Evolutionary conservation across 2,888 invertebrate species (phyloP).

Genomic region (Andrena praecox): DNA sequence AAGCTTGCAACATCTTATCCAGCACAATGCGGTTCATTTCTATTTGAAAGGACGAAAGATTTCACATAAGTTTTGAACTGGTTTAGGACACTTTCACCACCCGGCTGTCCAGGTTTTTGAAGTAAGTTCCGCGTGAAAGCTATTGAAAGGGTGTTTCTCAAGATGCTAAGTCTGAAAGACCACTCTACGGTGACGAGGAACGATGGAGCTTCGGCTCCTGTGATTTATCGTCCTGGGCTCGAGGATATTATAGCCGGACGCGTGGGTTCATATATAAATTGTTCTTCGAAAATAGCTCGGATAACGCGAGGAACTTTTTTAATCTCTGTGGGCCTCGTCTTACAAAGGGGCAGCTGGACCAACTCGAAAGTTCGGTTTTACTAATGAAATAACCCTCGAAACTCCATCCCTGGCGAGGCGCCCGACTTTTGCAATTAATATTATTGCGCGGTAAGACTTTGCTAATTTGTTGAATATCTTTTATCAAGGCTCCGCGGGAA

Average conservation of each 20-base stretch:
- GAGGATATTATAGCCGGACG: slow-evolving; percentile 15
- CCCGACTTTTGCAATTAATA: slow-evolving; percentile 53
- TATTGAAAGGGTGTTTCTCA: slow-evolving; percentile 33
- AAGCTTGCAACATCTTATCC: neutral
- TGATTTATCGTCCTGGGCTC: slow-evolving; percentile 59
- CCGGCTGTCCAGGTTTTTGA: neutral
- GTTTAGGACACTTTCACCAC: neutral
- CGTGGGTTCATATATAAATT: slow-evolving; percentile 32
- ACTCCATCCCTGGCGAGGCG: slow-evolving; percentile 4
- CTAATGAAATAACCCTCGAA: slow-evolving; percentile 53
- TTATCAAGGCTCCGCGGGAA: slow-evolving; percentile 22
- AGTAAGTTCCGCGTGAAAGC: neutral
- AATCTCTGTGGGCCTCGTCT: slow-evolving; percentile 38
- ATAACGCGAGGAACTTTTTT: slow-evolving; percentile 45
- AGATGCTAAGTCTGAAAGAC: slow-evolving; percentile 33
- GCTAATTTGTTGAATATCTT: slow-evolving; percentile 40
- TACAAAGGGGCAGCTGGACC: neutral
- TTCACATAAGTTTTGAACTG: neutral
- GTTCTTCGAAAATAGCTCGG: slow-evolving; percentile 14
- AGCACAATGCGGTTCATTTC: neutral
- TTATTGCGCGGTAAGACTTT: slow-evolving; percentile 48
- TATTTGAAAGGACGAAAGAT: neutral
- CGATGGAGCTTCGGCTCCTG: slow-evolving; percentile 51
- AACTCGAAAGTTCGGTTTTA: slow-evolving; percentile 34
- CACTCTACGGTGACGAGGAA: slow-evolving; percentile 56